Evolutionary conservation across 2,888 invertebrate species (phyloP).

Genomic region (Diaphora mendica): DNA sequence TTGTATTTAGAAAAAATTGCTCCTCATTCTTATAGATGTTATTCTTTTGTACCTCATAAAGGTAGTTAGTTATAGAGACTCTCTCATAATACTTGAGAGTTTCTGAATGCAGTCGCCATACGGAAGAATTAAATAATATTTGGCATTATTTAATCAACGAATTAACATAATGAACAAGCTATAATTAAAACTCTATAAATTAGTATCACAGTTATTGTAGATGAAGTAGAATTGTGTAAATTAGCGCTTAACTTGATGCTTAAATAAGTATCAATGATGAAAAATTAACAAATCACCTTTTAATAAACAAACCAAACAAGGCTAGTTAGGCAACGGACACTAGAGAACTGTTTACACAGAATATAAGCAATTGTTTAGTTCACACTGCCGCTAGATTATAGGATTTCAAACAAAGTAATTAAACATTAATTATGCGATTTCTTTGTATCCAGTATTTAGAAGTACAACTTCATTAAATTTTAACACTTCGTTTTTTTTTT

Average conservation of each 20-base stretch:
- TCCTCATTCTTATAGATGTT: too few relatives aligned
- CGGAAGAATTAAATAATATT: background rate
- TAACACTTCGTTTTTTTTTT: conserved; percentile 38
- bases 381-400: background rate
- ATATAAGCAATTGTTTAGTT: background rate
- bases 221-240: background rate
- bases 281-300: conserved; percentile 32
- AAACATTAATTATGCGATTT: background rate
- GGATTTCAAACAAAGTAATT: background rate
- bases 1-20: too few relatives aligned
- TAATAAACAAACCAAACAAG: conserved; percentile 9
- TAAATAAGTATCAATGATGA: background rate
- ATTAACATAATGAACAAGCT: background rate
- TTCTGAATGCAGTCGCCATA: background rate
- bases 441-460: background rate
- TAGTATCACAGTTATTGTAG: background rate
- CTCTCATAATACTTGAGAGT: too few relatives aligned
- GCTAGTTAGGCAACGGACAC: background rate
- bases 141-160: background rate
- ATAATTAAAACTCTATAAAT: background rate
- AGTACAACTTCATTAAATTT: conserved; percentile 7
- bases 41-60: too few relatives aligned
- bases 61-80: too few relatives aligned
- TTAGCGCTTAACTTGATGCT: background rate
- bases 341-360: background rate